Evolutionary conservation across 2,113 vertebrate genomes (phyloP).

Genomic region (Myotis lucifugus): DNA sequence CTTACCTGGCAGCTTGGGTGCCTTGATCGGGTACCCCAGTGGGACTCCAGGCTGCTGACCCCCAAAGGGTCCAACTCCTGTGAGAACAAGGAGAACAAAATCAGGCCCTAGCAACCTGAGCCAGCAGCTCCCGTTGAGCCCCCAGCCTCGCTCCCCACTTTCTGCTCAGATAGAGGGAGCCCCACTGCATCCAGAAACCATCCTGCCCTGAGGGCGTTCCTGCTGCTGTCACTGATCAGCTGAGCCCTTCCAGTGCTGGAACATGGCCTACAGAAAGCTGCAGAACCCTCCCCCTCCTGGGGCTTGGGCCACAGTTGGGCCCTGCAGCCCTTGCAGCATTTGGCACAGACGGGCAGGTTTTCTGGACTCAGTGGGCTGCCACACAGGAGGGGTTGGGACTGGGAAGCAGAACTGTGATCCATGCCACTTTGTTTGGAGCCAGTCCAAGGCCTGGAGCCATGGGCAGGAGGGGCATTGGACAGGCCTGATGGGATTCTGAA

Average conservation of each 20-base stretch:
- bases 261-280: neutral
- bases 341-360: neutral
- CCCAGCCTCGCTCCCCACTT: rapidly evolving
- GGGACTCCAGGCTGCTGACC: constrained; percentile 94
- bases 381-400: neutral
- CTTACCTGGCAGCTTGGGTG: constrained; percentile 94
- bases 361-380: neutral
- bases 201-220: neutral
- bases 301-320: neutral
- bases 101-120: neutral
- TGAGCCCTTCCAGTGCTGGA: rapidly evolving
- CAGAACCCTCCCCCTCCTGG: neutral
- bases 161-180: neutral
- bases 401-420: neutral
- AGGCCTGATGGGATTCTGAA: neutral
- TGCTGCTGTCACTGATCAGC: neutral
- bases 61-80: constrained; percentile 89
- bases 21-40: constrained; percentile 96
- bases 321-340: neutral
- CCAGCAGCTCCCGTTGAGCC: too few species aligned
- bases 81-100: constrained; percentile 66
- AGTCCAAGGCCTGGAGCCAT: neutral
- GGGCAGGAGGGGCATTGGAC: neutral
- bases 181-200: neutral
- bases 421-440: neutral